These are phyloP conservation scores for Hesperia comma DNA, from an alignment of 2,888 invertebrate genomes.

Conservation along the genomic window DNA sequence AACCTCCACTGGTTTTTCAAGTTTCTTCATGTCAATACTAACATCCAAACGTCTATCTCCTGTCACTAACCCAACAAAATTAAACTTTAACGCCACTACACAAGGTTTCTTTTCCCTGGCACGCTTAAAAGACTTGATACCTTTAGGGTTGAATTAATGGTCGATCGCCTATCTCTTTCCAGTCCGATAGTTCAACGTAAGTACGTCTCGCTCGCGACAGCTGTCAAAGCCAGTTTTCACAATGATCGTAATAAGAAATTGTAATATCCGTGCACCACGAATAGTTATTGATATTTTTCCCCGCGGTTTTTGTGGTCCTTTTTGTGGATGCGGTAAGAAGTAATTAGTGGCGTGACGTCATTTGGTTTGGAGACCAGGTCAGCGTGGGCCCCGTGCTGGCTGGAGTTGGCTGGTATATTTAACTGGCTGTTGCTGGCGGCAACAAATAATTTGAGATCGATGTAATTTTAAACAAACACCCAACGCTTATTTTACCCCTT, in stretches of 20 bases:
- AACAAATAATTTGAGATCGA: no score
- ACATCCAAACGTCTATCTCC: slow-evolving; percentile 40
- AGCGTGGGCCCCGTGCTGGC: no score
- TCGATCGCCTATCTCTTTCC: slow-evolving; percentile 24
- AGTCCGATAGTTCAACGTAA: slow-evolving; percentile 40
- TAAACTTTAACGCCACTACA: slow-evolving; percentile 23
- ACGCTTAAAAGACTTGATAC: slow-evolving; percentile 31
- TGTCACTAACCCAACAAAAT: slow-evolving; percentile 35
- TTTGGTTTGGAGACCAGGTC: background rate
- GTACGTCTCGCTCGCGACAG: slow-evolving; percentile 54
- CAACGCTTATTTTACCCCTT: no score
- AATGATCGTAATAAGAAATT: slow-evolving; percentile 63
- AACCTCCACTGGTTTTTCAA: slow-evolving; percentile 63
- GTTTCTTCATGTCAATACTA: slow-evolving; percentile 53
- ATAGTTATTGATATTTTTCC: slow-evolving; percentile 34
- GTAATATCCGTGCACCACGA: slow-evolving; percentile 43
- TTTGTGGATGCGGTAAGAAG: slow-evolving; percentile 12
- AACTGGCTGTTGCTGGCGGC: no score
- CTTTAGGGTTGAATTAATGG: slow-evolving; percentile 36
- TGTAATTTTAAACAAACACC: no score
- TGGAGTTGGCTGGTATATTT: no score
- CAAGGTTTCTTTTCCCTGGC: slow-evolving; percentile 38
- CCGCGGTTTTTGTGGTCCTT: slow-evolving; percentile 24
- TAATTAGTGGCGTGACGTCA: slow-evolving; percentile 23
- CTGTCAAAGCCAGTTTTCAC: slow-evolving; percentile 72